Evolutionary conservation across 2,113 vertebrate species (phyloP).

Genomic region (Dromas ardeola): DNA sequence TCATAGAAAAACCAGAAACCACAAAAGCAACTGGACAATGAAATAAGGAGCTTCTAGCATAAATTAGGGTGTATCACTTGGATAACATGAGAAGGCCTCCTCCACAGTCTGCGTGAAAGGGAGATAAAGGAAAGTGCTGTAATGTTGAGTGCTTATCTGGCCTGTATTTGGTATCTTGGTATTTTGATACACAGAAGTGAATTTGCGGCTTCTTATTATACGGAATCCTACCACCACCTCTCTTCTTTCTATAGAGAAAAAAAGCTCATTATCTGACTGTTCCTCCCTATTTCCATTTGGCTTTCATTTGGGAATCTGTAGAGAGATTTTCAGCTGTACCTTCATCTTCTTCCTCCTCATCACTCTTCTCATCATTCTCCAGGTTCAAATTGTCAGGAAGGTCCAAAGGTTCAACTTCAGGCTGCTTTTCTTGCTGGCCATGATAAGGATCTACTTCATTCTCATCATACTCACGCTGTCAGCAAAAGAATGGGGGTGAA

Average conservation of each 20-base stretch:
- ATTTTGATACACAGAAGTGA: not conserved
- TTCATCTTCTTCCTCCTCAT: constrained; percentile 79
- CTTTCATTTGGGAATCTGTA: not conserved
- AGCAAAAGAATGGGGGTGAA: not conserved
- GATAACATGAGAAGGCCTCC: not conserved
- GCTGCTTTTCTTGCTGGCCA: constrained; percentile 84
- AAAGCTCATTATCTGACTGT: not conserved
- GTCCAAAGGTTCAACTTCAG: constrained; percentile 88
- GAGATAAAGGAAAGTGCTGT: not conserved
- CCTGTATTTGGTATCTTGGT: not conserved
- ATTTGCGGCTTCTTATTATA: not conserved
- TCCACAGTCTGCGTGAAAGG: not conserved
- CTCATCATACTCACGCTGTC: constrained; percentile 94
- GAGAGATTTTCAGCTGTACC: constrained; percentile 63
- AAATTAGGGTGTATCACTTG: not conserved
- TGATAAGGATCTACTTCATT: constrained; percentile 94
- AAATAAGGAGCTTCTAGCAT: not conserved
- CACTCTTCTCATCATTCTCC: constrained; percentile 79
- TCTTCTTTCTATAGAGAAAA: not conserved
- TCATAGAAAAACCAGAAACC: not conserved
- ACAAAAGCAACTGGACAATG: not conserved
- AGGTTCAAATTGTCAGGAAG: constrained; percentile 92
- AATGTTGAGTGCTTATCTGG: not conserved
- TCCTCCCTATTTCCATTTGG: not conserved
- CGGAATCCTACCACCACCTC: not conserved